phyloP scores from a whole-genome alignment of 2,797 vertebrate genomes.

The Arctocebus calabarensis region DNA sequence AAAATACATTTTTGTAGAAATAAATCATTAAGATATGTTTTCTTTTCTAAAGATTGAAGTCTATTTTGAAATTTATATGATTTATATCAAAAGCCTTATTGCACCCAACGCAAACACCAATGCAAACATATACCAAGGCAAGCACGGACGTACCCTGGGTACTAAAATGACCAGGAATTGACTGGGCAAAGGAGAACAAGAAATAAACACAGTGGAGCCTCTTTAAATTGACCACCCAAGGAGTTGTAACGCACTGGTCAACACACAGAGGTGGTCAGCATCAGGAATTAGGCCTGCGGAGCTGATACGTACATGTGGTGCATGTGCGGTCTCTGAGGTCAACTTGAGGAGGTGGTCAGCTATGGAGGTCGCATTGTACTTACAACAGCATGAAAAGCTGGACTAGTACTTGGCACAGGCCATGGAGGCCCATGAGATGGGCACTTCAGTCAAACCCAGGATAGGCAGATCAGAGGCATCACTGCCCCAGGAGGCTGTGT shows the following conservation, averaged over 20 bases:
- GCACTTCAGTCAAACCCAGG: background rate
- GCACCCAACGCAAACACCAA: background rate
- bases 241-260: too few relatives aligned
- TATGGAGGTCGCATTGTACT: too few relatives aligned
- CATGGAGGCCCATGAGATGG: background rate
- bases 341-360: too few relatives aligned
- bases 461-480: background rate
- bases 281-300: too few relatives aligned
- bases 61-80: background rate
- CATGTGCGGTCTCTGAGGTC: too few relatives aligned
- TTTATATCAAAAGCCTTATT: background rate
- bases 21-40: background rate
- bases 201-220: background rate
- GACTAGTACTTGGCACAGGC: background rate
- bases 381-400: background rate
- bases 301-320: too few relatives aligned
- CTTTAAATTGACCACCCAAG: too few relatives aligned
- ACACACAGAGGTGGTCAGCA: too few relatives aligned
- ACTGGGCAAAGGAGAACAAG: background rate
- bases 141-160: background rate
- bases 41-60: background rate
- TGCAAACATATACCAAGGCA: background rate
- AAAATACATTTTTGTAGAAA: conserved; percentile 12
- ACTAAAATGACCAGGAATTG: too few relatives aligned
- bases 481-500: too few relatives aligned